Conservation (phyloP, 2,113 vertebrate genomes). For the Podocnemis expansa region DNA sequence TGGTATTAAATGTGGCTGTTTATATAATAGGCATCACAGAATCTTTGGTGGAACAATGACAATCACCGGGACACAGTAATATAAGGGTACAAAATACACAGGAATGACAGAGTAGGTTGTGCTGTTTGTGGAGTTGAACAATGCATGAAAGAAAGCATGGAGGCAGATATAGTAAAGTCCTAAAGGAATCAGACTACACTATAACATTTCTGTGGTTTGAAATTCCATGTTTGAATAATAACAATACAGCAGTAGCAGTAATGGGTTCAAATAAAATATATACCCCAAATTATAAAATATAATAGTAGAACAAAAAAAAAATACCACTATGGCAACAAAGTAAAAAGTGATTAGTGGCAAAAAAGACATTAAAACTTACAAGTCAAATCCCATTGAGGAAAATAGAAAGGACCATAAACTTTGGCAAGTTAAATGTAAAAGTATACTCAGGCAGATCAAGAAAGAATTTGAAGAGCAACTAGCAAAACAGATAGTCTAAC, state of each 20-base stretch:
- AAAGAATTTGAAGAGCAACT: too few species aligned
- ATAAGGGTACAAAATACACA: not conserved
- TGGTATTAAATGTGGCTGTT: not conserved
- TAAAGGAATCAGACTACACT: not conserved
- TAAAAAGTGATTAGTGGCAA: too few species aligned
- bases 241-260: not conserved
- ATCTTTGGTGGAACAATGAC: not conserved
- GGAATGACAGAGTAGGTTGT: not conserved
- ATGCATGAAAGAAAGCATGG: not conserved
- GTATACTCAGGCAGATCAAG: too few species aligned
- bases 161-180: not conserved
- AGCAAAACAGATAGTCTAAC: too few species aligned
- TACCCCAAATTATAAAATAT: too few species aligned
- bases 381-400: too few species aligned
- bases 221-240: not conserved
- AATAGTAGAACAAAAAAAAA: too few species aligned
- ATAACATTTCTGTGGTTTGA: not conserved
- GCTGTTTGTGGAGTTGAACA: not conserved
- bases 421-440: too few species aligned
- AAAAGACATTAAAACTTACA: too few species aligned
- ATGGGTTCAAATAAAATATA: too few species aligned
- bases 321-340: too few species aligned
- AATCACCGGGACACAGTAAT: not conserved
- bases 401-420: too few species aligned
- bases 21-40: not conserved